Conservation (phyloP, 2,113 vertebrate species). For the Anarhynchus alexandrinus region DNA sequence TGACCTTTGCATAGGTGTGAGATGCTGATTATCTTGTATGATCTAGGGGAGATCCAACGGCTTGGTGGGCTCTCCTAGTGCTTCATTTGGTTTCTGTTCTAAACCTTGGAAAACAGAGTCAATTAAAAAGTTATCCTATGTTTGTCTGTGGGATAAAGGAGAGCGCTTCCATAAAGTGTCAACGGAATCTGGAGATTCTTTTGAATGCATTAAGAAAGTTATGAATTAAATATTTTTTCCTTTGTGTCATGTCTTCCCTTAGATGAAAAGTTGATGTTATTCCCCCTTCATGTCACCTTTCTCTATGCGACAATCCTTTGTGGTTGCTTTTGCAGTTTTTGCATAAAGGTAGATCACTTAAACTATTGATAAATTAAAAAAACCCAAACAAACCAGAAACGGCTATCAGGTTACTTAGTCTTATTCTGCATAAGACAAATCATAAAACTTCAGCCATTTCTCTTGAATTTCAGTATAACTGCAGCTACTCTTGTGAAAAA, state of each 20-base stretch:
- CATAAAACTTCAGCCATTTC: background rate
- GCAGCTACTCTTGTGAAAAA: background rate
- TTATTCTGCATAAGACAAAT: background rate
- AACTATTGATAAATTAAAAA: background rate
- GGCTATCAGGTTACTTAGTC: background rate
- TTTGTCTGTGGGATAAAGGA: background rate
- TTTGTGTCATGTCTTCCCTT: background rate
- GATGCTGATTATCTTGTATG: background rate
- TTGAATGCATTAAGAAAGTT: background rate
- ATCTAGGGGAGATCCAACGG: background rate
- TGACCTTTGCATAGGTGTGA: background rate
- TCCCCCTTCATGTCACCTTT: background rate
- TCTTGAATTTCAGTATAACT: background rate
- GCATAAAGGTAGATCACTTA: background rate
- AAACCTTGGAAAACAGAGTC: background rate
- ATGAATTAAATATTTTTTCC: background rate
- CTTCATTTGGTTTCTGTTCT: background rate
- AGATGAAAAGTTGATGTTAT: background rate
- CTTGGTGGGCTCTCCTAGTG: background rate
- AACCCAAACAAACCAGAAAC: background rate
- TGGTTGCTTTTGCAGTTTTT: background rate
- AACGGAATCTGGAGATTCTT: background rate
- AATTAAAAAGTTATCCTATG: background rate
- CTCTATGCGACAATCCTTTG: background rate
- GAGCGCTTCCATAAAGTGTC: background rate